Percentiles rank a stretch among this genome's conserved stretches.
Evolutionary conservation across 2,888 invertebrate species (phyloP).

Genomic region (Brenthis hecate): DNA sequence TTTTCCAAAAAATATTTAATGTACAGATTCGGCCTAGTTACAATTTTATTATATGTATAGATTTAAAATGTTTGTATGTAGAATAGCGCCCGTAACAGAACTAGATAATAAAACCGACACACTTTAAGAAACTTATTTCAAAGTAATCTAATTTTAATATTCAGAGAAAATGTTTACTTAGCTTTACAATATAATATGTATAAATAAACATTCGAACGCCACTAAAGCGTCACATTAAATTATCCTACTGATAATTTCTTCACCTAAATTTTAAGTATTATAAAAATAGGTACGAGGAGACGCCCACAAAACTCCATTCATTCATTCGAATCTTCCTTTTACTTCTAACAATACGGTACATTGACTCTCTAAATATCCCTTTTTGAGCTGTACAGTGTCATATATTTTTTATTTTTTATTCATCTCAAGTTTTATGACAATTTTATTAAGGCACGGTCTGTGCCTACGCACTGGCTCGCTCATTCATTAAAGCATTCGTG

Average conservation of each 20-base stretch:
- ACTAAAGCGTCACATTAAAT: constrained; percentile 20
- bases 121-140: not conserved
- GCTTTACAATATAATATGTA: constrained; percentile 12
- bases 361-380: constrained; percentile 54
- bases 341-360: constrained; percentile 55
- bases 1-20: too few relatives aligned
- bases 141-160: constrained; percentile 15
- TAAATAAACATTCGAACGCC: not conserved
- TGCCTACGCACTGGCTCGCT: constrained; percentile 59
- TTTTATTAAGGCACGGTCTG: constrained; percentile 68
- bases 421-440: constrained; percentile 68
- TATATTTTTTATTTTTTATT: constrained; percentile 57
- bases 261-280: constrained; percentile 14
- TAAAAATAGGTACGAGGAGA: constrained; percentile 24
- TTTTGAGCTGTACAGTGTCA: constrained; percentile 46
- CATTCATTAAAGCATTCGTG: constrained; percentile 69
- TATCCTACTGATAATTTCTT: constrained; percentile 20
- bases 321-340: constrained; percentile 44
- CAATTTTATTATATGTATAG: too few relatives aligned
- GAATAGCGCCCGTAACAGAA: not conserved
- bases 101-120: not conserved
- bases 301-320: constrained; percentile 44
- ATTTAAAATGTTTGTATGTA: not conserved
- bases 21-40: too few relatives aligned
- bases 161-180: constrained; percentile 9